Percentiles rank a stretch among this genome's conserved stretches.
Conservation (phyloP, 2,888 invertebrate species). For the Margaritifera margaritifera region DNA sequence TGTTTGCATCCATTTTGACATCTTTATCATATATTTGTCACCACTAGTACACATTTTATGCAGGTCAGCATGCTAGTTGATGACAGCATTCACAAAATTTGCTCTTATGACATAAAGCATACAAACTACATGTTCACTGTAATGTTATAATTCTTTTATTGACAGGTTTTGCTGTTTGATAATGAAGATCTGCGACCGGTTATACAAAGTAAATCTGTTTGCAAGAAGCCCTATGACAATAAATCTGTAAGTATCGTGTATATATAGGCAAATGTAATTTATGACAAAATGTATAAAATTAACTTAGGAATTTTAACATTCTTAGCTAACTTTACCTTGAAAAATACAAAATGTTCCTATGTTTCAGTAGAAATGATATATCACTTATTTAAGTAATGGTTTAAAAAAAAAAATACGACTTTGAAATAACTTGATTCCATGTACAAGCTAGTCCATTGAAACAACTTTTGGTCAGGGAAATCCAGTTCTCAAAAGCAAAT, state of each 20-base stretch:
- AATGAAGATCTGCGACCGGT: conserved; percentile 67
- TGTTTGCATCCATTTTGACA: too few relatives aligned
- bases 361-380: background rate
- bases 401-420: too few relatives aligned
- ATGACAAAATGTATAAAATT: background rate
- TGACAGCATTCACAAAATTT: too few relatives aligned
- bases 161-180: conserved; percentile 68
- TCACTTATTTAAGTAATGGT: background rate
- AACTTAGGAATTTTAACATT: background rate
- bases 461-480: too few relatives aligned
- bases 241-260: conserved; percentile 54
- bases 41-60: too few relatives aligned
- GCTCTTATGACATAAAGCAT: background rate
- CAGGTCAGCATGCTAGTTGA: too few relatives aligned
- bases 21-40: too few relatives aligned
- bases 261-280: background rate
- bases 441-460: too few relatives aligned
- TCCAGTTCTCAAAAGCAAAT: too few relatives aligned
- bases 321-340: background rate
- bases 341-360: background rate
- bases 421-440: too few relatives aligned
- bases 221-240: conserved; percentile 70
- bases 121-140: background rate
- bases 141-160: conserved; percentile 15
- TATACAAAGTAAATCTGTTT: conserved; percentile 67